Evolutionary conservation across 1,140 invertebrate genomes (phyloP).

Genomic region (Eubasilissa regina): DNA sequence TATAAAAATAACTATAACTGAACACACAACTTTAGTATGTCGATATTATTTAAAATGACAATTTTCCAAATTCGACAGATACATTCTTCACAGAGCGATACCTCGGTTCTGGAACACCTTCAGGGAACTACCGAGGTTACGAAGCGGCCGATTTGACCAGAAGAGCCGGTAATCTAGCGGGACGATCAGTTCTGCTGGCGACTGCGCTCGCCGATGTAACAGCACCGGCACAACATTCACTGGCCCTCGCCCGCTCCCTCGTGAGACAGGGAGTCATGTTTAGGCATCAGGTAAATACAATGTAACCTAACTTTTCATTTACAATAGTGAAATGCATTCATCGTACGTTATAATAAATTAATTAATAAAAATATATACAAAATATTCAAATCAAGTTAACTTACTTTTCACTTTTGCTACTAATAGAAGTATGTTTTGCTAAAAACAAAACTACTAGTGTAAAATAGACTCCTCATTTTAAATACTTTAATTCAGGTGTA

Average conservation of each 20-base stretch:
- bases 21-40: too few species aligned
- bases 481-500: slow-evolving; percentile 78
- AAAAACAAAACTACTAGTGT: too few species aligned
- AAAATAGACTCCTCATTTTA: background rate
- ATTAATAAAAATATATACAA: too few species aligned
- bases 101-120: slow-evolving; percentile 77
- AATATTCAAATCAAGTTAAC: background rate
- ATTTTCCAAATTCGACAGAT: slow-evolving; percentile 72
- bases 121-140: slow-evolving; percentile 79
- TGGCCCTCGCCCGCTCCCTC: slow-evolving; percentile 84
- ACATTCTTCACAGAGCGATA: slow-evolving; percentile 90
- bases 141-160: slow-evolving; percentile 82
- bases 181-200: slow-evolving; percentile 77
- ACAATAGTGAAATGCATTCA: too few species aligned
- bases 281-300: slow-evolving; percentile 87
- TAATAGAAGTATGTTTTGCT: too few species aligned
- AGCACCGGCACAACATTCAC: slow-evolving; percentile 89
- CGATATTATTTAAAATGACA: too few species aligned
- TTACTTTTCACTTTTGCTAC: background rate
- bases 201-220: slow-evolving; percentile 87
- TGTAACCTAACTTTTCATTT: background rate
- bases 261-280: slow-evolving; percentile 83
- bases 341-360: too few species aligned
- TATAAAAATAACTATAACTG: too few species aligned
- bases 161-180: slow-evolving; percentile 78